A percentile compares a stretch with the other conserved stretches of the same genome.
These are phyloP conservation scores for Dorcus hopei DNA, from an alignment of 2,888 invertebrate species.

Conservation along the genomic window DNA sequence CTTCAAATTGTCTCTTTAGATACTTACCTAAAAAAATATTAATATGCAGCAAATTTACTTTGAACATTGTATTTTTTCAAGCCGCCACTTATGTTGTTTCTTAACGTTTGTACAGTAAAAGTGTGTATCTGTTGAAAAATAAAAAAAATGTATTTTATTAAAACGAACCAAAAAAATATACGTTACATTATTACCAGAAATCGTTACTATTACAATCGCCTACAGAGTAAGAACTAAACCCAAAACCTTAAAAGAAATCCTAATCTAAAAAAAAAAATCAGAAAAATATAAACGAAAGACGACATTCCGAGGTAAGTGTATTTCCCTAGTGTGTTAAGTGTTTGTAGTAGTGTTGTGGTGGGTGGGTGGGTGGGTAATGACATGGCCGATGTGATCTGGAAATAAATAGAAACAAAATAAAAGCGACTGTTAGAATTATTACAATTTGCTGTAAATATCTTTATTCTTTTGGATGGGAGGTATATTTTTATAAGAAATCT, in stretches of 20 bases:
- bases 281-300: neutral
- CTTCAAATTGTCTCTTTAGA: too few relatives aligned
- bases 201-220: neutral
- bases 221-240: neutral
- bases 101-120: too few relatives aligned
- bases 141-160: slow-evolving; percentile 2
- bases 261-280: neutral
- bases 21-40: too few relatives aligned
- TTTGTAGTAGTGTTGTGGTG: slow-evolving; percentile 7
- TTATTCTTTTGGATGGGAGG: neutral
- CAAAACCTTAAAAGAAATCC: neutral
- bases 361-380: neutral
- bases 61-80: too few relatives aligned
- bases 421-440: neutral
- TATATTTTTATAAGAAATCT: neutral
- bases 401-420: slow-evolving; percentile 11
- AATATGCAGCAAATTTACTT: too few relatives aligned
- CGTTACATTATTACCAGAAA: neutral
- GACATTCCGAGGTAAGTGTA: neutral
- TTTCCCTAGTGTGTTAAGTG: neutral
- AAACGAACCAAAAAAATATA: slow-evolving; percentile 4
- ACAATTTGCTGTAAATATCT: neutral
- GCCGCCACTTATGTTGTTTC: too few relatives aligned
- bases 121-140: neutral
- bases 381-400: slow-evolving; percentile 13